phyloP scores from a whole-genome alignment of 2,113 vertebrate genomes.

The Myotis davidii region DNA sequence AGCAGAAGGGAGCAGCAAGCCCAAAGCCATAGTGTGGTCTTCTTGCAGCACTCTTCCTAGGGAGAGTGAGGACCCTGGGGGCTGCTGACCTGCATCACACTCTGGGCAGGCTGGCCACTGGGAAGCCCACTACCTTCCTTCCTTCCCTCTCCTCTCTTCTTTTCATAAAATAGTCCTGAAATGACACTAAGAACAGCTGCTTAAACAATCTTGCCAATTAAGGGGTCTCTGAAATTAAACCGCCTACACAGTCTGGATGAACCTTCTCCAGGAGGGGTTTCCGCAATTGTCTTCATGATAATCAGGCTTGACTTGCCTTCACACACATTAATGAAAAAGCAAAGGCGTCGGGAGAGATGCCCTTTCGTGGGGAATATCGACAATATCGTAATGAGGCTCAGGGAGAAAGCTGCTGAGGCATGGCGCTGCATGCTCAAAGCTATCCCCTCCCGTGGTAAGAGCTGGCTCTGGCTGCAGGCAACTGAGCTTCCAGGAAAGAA shows the following conservation, averaged over 20 bases:
- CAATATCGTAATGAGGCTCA: constrained; percentile 85
- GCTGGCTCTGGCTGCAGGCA: constrained; percentile 64
- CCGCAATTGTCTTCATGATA: constrained; percentile 88
- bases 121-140: constrained; percentile 3
- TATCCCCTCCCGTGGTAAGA: constrained; percentile 25
- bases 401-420: constrained; percentile 69
- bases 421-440: constrained; percentile 79
- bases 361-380: constrained; percentile 87
- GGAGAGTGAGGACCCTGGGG: neutral
- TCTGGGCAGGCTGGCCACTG: constrained; percentile 67
- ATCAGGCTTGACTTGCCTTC: constrained; percentile 88
- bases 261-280: constrained; percentile 87
- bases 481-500: constrained; percentile 44
- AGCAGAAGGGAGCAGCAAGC: neutral
- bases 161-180: constrained; percentile 85
- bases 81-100: constrained; percentile 68
- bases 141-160: constrained; percentile 64
- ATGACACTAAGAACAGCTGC: constrained; percentile 87
- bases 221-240: constrained; percentile 89
- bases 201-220: constrained; percentile 89
- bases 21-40: neutral
- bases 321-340: constrained; percentile 87
- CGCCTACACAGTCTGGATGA: constrained; percentile 85
- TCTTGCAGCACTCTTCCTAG: neutral
- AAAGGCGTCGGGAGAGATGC: constrained; percentile 85